phyloP scores from a whole-genome alignment of 2,888 invertebrate species.

The Hecatera dysodea region DNA sequence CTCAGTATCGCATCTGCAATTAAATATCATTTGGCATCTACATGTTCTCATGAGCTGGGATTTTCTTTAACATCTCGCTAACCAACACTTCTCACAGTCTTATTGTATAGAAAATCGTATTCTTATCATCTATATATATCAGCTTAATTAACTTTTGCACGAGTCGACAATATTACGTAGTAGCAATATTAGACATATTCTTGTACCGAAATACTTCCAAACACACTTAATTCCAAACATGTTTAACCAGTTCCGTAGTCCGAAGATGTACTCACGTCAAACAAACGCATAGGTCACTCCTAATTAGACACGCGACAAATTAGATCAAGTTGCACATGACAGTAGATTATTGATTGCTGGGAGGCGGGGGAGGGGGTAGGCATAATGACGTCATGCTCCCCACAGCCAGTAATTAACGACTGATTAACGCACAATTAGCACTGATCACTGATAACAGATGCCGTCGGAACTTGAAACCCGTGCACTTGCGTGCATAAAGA shows the following conservation, averaged over 20 bases:
- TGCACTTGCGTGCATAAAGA: slow-evolving; percentile 22
- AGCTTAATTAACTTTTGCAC: too few relatives aligned
- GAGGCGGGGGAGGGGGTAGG: slow-evolving; percentile 32
- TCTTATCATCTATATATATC: too few relatives aligned
- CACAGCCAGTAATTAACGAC: slow-evolving; percentile 78
- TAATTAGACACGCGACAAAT: slow-evolving; percentile 73
- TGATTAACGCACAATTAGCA: slow-evolving; percentile 85
- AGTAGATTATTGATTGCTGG: slow-evolving; percentile 71
- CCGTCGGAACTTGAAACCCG: slow-evolving; percentile 57
- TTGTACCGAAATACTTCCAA: not conserved
- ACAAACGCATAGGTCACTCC: slow-evolving; percentile 43
- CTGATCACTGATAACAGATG: slow-evolving; percentile 80
- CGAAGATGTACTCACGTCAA: slow-evolving; percentile 5
- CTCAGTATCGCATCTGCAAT: too few relatives aligned
- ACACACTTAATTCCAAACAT: not conserved
- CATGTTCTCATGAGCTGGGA: too few relatives aligned
- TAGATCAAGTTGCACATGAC: slow-evolving; percentile 75
- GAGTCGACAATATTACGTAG: too few relatives aligned
- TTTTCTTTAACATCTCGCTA: not conserved
- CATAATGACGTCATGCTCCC: slow-evolving; percentile 79
- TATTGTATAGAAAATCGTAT: not conserved
- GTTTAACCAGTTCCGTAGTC: not conserved
- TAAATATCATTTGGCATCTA: too few relatives aligned
- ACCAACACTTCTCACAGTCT: too few relatives aligned
- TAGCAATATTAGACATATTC: not conserved